These are phyloP conservation scores for Sebastes umbrosus DNA, from an alignment of 2,797 vertebrate genomes.

Conservation along the genomic window DNA sequence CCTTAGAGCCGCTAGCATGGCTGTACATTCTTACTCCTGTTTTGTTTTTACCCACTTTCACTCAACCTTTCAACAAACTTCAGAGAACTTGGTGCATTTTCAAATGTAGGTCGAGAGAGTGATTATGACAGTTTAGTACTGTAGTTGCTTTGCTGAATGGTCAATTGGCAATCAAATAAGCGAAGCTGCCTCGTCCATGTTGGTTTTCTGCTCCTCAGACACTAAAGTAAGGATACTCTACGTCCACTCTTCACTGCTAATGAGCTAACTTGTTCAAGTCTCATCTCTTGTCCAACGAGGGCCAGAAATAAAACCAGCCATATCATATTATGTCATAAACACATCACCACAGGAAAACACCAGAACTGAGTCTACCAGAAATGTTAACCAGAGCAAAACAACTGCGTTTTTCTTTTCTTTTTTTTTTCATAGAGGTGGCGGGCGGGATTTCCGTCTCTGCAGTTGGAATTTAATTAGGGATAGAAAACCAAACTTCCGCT, in stretches of 20 bases:
- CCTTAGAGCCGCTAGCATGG: not conserved
- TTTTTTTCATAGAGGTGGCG: conserved; percentile 13
- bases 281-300: conserved; percentile 3
- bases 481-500: conserved; percentile 76
- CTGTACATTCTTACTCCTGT: not conserved
- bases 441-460: conserved; percentile 49
- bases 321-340: too few species aligned
- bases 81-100: not conserved
- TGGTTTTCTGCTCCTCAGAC: not conserved
- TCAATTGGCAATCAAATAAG: too few species aligned
- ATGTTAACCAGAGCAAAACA: conserved; percentile 53
- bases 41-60: not conserved
- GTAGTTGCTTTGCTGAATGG: too few species aligned
- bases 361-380: conserved; percentile 25
- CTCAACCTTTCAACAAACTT: conserved; percentile 5
- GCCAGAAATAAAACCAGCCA: conserved; percentile 39
- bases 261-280: conserved; percentile 13
- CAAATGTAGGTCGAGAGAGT: not conserved
- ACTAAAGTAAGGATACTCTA: not conserved
- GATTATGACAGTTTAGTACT: not conserved
- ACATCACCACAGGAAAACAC: conserved; percentile 55
- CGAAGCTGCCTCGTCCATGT: not conserved
- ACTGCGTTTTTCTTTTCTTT: not conserved
- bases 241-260: conserved; percentile 17
- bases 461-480: conserved; percentile 73